A percentile compares a stretch with the other conserved stretches of the same genome.
phyloP scores from a whole-genome alignment of 2,797 vertebrate genomes.

The Antennarius maculatus region DNA sequence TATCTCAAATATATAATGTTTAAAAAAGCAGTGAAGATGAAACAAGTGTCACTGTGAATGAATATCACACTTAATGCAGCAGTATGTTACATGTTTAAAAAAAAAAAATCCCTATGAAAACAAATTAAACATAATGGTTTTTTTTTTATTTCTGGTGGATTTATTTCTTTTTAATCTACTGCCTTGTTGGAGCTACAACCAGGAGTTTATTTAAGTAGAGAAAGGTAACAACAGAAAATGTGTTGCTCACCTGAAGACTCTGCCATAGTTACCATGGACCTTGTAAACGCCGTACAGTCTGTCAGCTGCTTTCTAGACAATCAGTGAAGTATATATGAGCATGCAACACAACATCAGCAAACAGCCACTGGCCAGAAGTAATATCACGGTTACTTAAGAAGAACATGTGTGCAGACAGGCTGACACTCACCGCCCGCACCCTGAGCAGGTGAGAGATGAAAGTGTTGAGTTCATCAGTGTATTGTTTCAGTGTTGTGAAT shows the following conservation, averaged over 20 bases:
- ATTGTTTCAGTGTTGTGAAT: conserved; percentile 94
- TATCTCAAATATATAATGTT: neutral
- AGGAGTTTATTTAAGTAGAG: neutral
- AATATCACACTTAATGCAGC: neutral
- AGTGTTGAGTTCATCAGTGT: conserved; percentile 93
- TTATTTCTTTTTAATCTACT: neutral
- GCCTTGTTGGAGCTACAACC: neutral
- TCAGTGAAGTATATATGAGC: neutral
- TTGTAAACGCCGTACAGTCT: conserved; percentile 98
- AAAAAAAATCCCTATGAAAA: neutral
- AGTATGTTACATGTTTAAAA: neutral
- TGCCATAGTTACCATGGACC: conserved; percentile 97
- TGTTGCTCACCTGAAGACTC: conserved; percentile 93
- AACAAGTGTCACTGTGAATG: no score
- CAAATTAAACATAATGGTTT: neutral
- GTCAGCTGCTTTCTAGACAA: conserved; percentile 91
- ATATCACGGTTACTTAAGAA: neutral
- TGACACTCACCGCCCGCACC: conserved; percentile 91
- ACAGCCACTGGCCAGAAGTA: neutral
- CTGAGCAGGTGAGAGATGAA: conserved; percentile 94
- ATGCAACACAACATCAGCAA: conserved; percentile 1
- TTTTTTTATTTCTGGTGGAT: neutral
- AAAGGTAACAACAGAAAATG: neutral
- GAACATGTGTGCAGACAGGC: neutral
- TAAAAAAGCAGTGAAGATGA: no score